Evolutionary conservation across 2,113 vertebrate genomes (phyloP).

Genomic region (Mionectes macconnelli): DNA sequence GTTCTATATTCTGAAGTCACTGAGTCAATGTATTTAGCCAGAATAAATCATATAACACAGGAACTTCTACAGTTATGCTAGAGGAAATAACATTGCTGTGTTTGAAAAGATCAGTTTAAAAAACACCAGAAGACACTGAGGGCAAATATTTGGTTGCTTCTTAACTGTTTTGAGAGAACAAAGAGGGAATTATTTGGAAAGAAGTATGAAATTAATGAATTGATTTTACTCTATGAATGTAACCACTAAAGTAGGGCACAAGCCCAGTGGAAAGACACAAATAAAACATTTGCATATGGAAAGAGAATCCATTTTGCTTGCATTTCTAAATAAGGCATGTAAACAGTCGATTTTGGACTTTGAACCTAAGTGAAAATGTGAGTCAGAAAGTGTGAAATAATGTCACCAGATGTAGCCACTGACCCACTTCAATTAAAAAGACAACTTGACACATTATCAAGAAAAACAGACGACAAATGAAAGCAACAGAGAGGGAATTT

Average conservation of each 20-base stretch:
- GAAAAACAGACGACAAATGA: background rate
- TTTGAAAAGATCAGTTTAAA: background rate
- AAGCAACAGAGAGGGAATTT: background rate
- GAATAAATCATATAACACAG: background rate
- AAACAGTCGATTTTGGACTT: background rate
- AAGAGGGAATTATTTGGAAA: background rate
- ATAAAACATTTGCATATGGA: background rate
- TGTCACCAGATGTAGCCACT: background rate
- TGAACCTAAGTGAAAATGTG: background rate
- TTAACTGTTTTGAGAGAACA: background rate
- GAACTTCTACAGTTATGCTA: background rate
- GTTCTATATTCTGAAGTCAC: background rate
- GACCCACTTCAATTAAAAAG: background rate
- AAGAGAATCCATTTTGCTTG: background rate
- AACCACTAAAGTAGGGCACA: background rate
- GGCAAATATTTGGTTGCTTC: background rate
- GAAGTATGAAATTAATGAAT: background rate
- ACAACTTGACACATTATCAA: background rate
- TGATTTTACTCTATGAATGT: background rate
- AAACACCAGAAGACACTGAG: background rate
- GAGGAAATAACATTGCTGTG: background rate
- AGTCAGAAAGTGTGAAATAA: background rate
- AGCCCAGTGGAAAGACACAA: background rate
- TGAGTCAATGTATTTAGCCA: background rate
- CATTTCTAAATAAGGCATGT: background rate